Evolutionary conservation across 2,797 vertebrate genomes (phyloP), one percentile per base, ranked within the genome.

Genomic region (Zalophus californianus): DNA sequence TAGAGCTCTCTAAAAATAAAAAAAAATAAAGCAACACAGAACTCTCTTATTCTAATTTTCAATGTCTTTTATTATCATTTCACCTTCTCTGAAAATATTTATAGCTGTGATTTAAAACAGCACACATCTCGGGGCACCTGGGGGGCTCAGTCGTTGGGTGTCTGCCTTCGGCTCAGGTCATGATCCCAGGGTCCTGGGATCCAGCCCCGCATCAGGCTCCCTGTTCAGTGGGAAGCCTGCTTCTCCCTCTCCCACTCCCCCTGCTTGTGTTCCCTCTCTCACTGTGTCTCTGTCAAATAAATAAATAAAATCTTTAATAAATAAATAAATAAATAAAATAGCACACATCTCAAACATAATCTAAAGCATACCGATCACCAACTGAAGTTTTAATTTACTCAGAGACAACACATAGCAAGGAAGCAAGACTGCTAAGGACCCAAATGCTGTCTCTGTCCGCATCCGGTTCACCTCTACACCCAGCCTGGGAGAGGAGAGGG

Each of bases 371-470:
- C 0, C 25, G 3, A 90, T 64, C 58, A 87, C 5, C 77, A 83
- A 87, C n/a, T n/a, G n/a, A 92, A 75, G n/a, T 56, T 91, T 93
- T 58, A n/a, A 79, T 70, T 68, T 64, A 84, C 52, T 96, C 82
- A 86, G 27, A 94, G 27, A 88, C 9, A 82, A 92, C 5, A 77
- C 10, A 78, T 2, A 90, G 32, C 50, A 91, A 85, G 79, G 54
- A 95, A 75, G 62, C 11, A 68, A 85, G 75, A 77, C 1, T 77
- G n/a, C 80, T 56, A 56, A 78, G 13, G 29, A 52, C 3, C 50
- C 32, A 62, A 73, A 91, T 52, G 70, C 23, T 62, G 7, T 5
- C 25, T 75, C 20, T 16, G 3, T 54, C 27, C 56, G 25, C 54
- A 25, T 62, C 56, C 38, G 8, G 79, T 54, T 64, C n/a, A 60